Base-by-base conservation (phyloP, 2,797 vertebrate genomes). In the Xenopus petersii region DNA sequence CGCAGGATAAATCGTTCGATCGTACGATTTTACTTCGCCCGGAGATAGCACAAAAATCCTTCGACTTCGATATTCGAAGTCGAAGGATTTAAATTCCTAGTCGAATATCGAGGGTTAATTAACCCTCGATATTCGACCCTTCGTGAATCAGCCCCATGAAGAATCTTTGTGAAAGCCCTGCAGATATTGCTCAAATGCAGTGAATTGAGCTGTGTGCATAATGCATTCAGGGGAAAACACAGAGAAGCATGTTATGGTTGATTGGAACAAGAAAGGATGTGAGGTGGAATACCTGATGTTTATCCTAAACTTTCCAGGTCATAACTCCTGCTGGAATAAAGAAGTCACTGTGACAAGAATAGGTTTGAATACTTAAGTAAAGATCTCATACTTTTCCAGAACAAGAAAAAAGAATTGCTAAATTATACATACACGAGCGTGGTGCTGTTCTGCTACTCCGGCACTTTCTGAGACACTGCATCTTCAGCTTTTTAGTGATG, bases 351-450 rank as follows among this genome's bases (percentile, higher is more conserved):
- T 49, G 59, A 64, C 70, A 73, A 77, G 70, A 71, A 77, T 72
- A 72, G 64, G 48, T 12, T 66, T 48, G 36, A 36, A 66, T 66
- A 51, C 51, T 36, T 66, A 51, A 30, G 60, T n/a, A 71, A 64
- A 63, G 61, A 48, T 64, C 71, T 77, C 64, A 55, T 77, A 56
- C 70, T 73, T 77, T 60, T 67, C 5, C 61, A 65, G 21, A 73
- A 58, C 75, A 69, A 58, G 64, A 67, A 67, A 61, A 70, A 55
- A 64, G 15, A 12, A 26, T 73, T 73, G 70, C 73, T 77, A 68
- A 73, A 77, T 73, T 73, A 77, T 77, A 77, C 70, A 77, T 77
- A 72, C 72, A 36, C 55, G 33, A 68, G 64, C 67, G 65, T 68
- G 51, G 48, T 49, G 58, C 70, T 73, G 49, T 63, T 73, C 55